A percentile compares a stretch with the other conserved stretches of the same genome.
phyloP scores from a whole-genome alignment of 2,113 vertebrate species.

The Pseudonaja textilis region DNA sequence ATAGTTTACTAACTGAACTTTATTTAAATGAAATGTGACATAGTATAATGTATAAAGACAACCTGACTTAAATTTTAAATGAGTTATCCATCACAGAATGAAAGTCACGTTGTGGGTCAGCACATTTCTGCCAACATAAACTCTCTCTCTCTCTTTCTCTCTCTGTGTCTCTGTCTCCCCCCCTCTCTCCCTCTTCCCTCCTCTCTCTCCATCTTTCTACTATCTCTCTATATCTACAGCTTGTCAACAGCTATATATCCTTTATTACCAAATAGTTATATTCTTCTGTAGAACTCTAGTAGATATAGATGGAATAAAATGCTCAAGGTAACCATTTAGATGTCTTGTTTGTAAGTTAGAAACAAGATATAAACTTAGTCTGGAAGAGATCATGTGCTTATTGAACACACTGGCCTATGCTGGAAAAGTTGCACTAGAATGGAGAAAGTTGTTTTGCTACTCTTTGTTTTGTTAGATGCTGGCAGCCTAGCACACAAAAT shows the following conservation, averaged over 20 bases:
- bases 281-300: neutral
- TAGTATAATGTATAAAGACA: neutral
- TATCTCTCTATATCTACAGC: neutral
- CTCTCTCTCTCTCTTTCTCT: neutral
- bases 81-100: neutral
- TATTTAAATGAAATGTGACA: neutral
- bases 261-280: neutral
- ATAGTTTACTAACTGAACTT: neutral
- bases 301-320: neutral
- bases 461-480: neutral
- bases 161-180: accelerated
- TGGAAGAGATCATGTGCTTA: neutral
- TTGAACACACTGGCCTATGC: neutral
- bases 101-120: neutral
- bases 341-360: neutral
- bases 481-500: neutral
- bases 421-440: neutral
- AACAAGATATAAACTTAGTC: neutral
- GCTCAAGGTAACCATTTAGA: neutral
- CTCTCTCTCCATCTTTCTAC: neutral
- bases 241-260: neutral
- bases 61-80: neutral
- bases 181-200: accelerated
- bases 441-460: neutral
- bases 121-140: neutral